Evolutionary conservation across 2,888 invertebrate species (phyloP), one percentile per base, ranked within the genome.

Genomic region (Agrypnus murinus): DNA sequence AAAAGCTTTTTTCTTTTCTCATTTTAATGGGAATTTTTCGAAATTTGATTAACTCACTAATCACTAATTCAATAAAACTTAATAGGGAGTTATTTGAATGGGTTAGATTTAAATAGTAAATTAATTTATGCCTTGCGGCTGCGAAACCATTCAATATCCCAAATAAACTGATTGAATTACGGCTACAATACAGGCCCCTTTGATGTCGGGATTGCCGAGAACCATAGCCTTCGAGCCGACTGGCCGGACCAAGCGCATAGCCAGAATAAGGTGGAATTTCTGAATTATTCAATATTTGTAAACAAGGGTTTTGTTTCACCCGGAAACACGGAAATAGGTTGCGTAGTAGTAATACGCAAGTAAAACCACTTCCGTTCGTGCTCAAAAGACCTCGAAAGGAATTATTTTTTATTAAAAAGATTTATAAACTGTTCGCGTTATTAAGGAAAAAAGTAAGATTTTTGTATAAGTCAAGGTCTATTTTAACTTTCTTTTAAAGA

Each of bases 161-260:
- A 73, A 75, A 75, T 75, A 75, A 75, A 69, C 74, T 75, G 74
- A 77, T 77, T 77, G 75, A 77, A 77, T 77, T 76, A 78, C 76
- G 63, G 65, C 68, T 72, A 74, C 73, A 75, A 77, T 76, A 58
- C 67, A 64, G 38, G 40, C 66, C 66, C 62, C 71, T 75, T 77
- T 77, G 75, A 75, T 75, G 74, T 76, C 65, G 50, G 50, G 57
- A 36, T 36, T 34, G 34, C 31, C 55, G 55, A 17, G 55, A 15
- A 9, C 55, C 36, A 2, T n/a, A 36, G 10, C 36, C 5, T 17
- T 15, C 36, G 36, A n/a, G 17, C 31, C 32, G 32, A 10, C n/a
- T n/a, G n/a, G 46, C 15, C 32, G 32, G 15, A 32, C 32, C 10
- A 55, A 55, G 55, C 10, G 1, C 5, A 6, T 19, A 31, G n/a